These are phyloP conservation scores for Camponotus pennsylvanicus DNA, from an alignment of 1,140 invertebrate species.

Conservation along the genomic window DNA sequence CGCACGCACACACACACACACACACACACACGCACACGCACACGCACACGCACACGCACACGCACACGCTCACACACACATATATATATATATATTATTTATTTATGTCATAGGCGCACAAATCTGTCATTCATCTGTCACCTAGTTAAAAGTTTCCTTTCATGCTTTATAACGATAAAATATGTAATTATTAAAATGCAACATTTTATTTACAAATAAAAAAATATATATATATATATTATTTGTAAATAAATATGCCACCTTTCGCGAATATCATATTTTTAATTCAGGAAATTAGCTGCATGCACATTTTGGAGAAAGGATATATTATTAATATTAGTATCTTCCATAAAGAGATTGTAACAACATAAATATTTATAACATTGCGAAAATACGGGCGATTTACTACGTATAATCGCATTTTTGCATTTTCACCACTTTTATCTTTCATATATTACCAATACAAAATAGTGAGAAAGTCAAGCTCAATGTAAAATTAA, in stretches of 20 bases:
- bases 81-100: no score
- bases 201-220: not conserved
- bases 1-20: no score
- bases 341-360: not conserved
- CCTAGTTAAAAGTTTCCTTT: not conserved
- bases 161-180: not conserved
- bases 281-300: not conserved
- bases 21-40: no score
- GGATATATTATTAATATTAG: constrained; percentile 12
- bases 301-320: not conserved
- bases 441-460: not conserved
- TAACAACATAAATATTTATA: constrained; percentile 31
- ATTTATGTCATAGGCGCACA: no score
- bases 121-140: not conserved
- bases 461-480: not conserved
- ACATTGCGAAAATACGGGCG: not conserved
- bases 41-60: no score
- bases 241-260: not conserved
- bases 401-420: constrained; percentile 12
- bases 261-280: not conserved
- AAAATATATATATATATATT: not conserved
- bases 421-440: not conserved
- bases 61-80: no score
- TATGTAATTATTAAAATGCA: constrained; percentile 15
- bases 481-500: constrained; percentile 16